phyloP scores from a whole-genome alignment of 2,113 vertebrate species.

The Saccopteryx bilineata region DNA sequence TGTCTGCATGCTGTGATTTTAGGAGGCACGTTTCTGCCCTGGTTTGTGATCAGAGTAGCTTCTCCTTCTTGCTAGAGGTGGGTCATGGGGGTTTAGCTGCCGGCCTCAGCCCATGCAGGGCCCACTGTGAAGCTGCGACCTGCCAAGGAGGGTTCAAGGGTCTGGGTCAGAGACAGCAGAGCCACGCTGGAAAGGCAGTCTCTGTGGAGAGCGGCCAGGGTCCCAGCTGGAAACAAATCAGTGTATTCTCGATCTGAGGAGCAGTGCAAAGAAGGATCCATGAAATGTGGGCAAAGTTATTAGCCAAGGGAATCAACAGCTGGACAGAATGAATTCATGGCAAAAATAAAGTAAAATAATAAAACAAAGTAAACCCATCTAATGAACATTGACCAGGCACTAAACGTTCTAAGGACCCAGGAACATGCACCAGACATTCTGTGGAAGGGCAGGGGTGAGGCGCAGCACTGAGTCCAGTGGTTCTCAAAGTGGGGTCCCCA shows the following conservation, averaged over 20 bases:
- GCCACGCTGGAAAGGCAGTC: neutral
- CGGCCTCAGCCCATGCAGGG: neutral
- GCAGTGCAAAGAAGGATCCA: neutral
- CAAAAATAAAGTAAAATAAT: neutral
- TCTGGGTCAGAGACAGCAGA: neutral
- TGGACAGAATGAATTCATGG: neutral
- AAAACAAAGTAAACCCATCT: neutral
- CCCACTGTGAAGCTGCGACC: neutral
- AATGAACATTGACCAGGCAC: neutral
- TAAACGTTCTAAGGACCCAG: neutral
- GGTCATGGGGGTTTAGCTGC: neutral
- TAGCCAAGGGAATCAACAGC: neutral
- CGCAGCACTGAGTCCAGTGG: neutral
- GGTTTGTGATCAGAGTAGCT: neutral
- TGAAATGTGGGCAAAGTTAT: neutral
- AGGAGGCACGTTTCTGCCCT: neutral
- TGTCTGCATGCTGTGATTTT: neutral
- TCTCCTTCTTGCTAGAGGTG: neutral
- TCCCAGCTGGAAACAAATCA: constrained; percentile 16
- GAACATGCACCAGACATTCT: rapidly evolving
- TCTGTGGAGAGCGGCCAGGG: constrained; percentile 50
- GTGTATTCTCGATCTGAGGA: neutral
- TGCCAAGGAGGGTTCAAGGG: neutral
- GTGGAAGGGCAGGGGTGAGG: too few species aligned
- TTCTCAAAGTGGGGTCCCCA: neutral